These are phyloP conservation scores for Rotaria sp. DNA, from an alignment of 2,888 invertebrate species.

Conservation along the genomic window DNA sequence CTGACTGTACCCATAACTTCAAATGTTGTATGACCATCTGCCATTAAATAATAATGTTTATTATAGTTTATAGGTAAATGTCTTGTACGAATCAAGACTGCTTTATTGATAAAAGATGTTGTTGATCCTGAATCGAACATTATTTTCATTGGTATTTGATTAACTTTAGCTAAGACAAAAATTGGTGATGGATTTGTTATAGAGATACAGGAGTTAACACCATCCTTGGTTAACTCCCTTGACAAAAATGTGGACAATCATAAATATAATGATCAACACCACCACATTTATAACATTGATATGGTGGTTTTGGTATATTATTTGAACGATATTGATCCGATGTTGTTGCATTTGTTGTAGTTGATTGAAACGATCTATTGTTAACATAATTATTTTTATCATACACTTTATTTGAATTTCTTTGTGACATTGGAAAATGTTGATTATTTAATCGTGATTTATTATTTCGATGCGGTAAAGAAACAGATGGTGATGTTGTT, in stretches of 20 bases:
- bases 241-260: not conserved
- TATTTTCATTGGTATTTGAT: not conserved
- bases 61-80: not conserved
- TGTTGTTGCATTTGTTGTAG: too few species aligned
- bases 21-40: not conserved
- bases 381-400: too few species aligned
- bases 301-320: not conserved
- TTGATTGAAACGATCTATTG: too few species aligned
- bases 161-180: not conserved
- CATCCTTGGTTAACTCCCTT: not conserved
- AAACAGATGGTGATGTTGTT: too few species aligned
- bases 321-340: not conserved
- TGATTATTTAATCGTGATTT: not conserved
- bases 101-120: not conserved
- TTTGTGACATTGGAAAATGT: not conserved
- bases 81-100: not conserved
- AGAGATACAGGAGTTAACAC: not conserved
- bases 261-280: not conserved
- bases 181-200: not conserved
- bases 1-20: not conserved
- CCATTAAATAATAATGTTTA: not conserved
- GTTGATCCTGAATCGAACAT: constrained; percentile 1
- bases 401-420: not conserved
- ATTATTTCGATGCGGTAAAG: too few species aligned
- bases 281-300: not conserved